Percentiles rank a stretch among this genome's conserved stretches.
phyloP scores from a whole-genome alignment of 2,113 vertebrate species.

The Eolophus roseicapilla region DNA sequence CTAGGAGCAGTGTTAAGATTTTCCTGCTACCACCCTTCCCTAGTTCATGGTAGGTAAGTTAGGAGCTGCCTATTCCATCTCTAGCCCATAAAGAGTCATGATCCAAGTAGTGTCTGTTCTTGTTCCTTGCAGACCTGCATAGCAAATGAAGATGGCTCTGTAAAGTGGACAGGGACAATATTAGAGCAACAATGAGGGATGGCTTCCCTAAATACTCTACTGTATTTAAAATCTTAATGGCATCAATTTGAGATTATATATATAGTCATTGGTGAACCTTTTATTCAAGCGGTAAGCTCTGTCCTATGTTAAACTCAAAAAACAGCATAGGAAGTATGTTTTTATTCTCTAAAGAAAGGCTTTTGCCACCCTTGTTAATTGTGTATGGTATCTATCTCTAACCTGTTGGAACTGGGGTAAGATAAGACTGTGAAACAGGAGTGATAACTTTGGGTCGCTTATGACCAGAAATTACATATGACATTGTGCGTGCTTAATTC shows the following conservation, averaged over 20 bases:
- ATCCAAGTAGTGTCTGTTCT: background rate
- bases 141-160: background rate
- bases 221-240: background rate
- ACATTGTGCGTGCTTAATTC: background rate
- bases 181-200: background rate
- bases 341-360: background rate
- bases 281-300: background rate
- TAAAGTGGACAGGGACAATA: background rate
- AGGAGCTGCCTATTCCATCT: background rate
- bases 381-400: background rate
- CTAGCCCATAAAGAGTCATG: fast-evolving
- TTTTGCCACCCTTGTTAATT: background rate
- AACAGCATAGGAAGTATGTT: background rate
- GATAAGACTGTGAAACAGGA: background rate
- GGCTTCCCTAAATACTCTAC: background rate
- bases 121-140: background rate
- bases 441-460: background rate
- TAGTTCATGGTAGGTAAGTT: background rate
- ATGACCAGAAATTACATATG: background rate
- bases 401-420: background rate
- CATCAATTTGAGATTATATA: background rate
- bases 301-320: background rate
- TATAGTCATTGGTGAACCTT: background rate
- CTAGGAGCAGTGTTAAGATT: background rate
- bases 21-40: background rate